phyloP scores from a whole-genome alignment of 2,113 vertebrate species.

The Pedionomus torquatus region DNA sequence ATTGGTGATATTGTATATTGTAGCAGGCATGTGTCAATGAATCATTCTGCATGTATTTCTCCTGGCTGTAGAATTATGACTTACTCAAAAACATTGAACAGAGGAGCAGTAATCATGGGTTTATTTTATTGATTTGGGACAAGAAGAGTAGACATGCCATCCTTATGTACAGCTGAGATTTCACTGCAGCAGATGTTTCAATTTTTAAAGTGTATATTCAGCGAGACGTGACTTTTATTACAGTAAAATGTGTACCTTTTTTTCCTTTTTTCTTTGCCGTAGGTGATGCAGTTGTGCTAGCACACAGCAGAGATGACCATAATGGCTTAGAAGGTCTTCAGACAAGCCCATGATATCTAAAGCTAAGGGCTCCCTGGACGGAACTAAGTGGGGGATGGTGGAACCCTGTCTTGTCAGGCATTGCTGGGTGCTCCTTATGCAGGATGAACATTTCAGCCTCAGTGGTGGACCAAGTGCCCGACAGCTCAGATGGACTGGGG shows the following conservation, averaged over 20 bases:
- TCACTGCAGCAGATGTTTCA: neutral
- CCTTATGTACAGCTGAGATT: neutral
- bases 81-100: neutral
- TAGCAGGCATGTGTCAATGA: neutral
- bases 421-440: neutral
- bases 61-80: neutral
- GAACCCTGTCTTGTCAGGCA: neutral
- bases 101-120: neutral
- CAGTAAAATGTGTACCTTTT: neutral
- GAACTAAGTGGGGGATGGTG: neutral
- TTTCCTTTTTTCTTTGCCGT: neutral
- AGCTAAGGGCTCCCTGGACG: neutral
- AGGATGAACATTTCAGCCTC: neutral
- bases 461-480: neutral
- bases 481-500: neutral
- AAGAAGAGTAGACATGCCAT: neutral
- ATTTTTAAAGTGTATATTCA: slow-evolving; percentile 7
- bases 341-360: neutral
- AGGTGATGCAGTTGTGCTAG: neutral
- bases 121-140: neutral
- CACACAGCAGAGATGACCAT: neutral
- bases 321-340: neutral
- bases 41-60: neutral
- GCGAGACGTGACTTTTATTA: neutral
- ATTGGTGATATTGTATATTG: neutral